A percentile compares a stretch with the other conserved stretches of the same genome.
Conservation (phyloP, 2,888 invertebrate species). For the Osedax frankpressi region DNA sequence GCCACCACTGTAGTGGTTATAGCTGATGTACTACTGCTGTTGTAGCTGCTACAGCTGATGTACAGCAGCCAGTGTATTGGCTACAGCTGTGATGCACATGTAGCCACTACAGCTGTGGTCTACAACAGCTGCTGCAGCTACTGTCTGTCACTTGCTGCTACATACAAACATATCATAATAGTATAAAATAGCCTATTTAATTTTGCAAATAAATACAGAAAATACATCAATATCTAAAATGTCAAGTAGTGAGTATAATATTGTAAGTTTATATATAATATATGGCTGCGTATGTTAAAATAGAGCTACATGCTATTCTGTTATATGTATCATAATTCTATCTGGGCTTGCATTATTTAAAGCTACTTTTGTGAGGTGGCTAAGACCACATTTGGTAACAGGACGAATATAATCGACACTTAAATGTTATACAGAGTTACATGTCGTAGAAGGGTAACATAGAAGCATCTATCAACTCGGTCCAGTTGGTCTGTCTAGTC, state of each 20-base stretch:
- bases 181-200: constrained; percentile 10
- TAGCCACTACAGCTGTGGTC: constrained; percentile 1
- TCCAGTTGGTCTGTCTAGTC: constrained; percentile 4
- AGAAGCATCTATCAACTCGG: constrained; percentile 1
- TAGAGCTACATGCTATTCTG: constrained; percentile 9
- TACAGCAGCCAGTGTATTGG: too few relatives aligned
- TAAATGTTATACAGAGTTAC: constrained; percentile 7
- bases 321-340: constrained; percentile 10
- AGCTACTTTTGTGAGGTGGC: constrained; percentile 5
- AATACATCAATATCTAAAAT: constrained; percentile 12
- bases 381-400: background rate
- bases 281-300: constrained; percentile 9
- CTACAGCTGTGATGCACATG: background rate
- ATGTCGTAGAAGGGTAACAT: constrained; percentile 1
- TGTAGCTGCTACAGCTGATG: background rate
- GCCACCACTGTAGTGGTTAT: background rate
- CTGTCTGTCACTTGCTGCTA: constrained; percentile 10
- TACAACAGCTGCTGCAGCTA: constrained; percentile 4
- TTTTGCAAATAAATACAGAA: constrained; percentile 12
- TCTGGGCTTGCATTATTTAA: constrained; percentile 1
- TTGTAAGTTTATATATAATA: constrained; percentile 8
- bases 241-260: constrained; percentile 6
- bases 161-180: constrained; percentile 10
- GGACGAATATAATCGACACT: background rate
- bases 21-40: background rate